Conservation (phyloP, 2,888 invertebrate species). For the Neoascia interrupta region DNA sequence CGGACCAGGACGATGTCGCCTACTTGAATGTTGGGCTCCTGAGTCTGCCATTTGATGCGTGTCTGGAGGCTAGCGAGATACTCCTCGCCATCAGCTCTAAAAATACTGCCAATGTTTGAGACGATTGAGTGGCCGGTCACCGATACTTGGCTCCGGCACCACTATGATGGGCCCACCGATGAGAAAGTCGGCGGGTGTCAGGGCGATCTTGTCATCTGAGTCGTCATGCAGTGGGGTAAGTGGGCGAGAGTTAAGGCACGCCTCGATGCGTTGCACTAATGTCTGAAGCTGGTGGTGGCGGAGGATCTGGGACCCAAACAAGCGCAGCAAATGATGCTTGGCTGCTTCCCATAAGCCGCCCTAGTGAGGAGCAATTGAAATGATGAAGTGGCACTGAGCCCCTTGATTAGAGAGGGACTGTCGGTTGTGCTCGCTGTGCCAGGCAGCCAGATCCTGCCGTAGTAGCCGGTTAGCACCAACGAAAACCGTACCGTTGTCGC, state of each 20-base stretch:
- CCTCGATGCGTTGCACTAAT: constrained; percentile 29
- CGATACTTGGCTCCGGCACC: not conserved
- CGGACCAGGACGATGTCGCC: constrained; percentile 7
- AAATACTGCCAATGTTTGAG: constrained; percentile 5
- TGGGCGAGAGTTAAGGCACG: constrained; percentile 31
- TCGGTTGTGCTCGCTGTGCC: constrained; percentile 3
- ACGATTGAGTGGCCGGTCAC: not conserved
- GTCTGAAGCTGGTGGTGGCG: constrained; percentile 10
- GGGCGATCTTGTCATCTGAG: constrained; percentile 37
- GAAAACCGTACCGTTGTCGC: constrained; percentile 23
- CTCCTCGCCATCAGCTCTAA: not conserved
- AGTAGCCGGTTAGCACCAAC: constrained; percentile 30
- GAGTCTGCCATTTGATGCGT: not conserved
- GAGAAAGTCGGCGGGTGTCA: constrained; percentile 56
- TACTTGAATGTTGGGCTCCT: not conserved
- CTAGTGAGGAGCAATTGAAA: constrained; percentile 8
- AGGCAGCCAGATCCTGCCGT: not conserved
- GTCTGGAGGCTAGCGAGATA: not conserved
- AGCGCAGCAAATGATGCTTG: constrained; percentile 8
- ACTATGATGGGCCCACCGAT: constrained; percentile 39
- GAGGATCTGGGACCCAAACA: too few species aligned
- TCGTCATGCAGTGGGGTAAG: constrained; percentile 19
- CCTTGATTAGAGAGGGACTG: not conserved
- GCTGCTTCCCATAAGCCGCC: constrained; percentile 29
- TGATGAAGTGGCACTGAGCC: constrained; percentile 19